Percentiles rank a stretch among this genome's conserved stretches.
Conservation (phyloP, 2,113 vertebrate genomes). For the Nanger granti region DNA sequence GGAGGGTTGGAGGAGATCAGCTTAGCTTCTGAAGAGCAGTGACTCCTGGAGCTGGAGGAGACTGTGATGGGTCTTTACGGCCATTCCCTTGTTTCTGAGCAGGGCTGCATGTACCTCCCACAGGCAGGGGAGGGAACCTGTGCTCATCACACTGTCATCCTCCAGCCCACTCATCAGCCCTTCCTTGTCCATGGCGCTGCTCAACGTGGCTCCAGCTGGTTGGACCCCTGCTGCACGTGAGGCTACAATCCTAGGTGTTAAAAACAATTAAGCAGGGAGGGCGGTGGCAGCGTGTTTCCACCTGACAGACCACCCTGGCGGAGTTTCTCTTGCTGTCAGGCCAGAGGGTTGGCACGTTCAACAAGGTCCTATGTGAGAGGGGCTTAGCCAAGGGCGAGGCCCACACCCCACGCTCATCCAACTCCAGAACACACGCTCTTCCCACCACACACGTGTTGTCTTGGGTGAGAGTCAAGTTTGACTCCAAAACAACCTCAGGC, state of each 20-base stretch:
- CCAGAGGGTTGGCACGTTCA: not conserved
- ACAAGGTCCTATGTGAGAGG: not conserved
- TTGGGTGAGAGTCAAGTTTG: not conserved
- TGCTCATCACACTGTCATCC: not conserved
- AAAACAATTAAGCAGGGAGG: not conserved
- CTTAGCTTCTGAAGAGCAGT: not conserved
- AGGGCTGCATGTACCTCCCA: accelerated
- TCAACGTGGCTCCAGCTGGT: not conserved
- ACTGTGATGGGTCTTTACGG: not conserved
- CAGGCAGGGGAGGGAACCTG: not conserved
- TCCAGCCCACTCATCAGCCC: not conserved
- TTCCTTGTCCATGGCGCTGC: not conserved
- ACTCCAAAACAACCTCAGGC: not conserved
- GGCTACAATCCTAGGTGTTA: not conserved
- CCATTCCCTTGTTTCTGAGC: not conserved
- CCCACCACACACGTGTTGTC: not conserved
- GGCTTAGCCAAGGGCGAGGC: not conserved
- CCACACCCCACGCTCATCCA: not conserved
- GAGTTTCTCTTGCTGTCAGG: not conserved
- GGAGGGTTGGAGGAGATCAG: no score
- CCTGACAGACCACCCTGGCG: not conserved
- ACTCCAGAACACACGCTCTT: not conserved
- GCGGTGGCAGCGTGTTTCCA: accelerated
- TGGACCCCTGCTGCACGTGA: not conserved
- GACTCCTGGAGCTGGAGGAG: not conserved